A percentile compares a stretch with the other conserved stretches of the same genome.
These are phyloP conservation scores for Halcyon leucocephala DNA, from an alignment of 2,797 vertebrate species.

Conservation along the genomic window DNA sequence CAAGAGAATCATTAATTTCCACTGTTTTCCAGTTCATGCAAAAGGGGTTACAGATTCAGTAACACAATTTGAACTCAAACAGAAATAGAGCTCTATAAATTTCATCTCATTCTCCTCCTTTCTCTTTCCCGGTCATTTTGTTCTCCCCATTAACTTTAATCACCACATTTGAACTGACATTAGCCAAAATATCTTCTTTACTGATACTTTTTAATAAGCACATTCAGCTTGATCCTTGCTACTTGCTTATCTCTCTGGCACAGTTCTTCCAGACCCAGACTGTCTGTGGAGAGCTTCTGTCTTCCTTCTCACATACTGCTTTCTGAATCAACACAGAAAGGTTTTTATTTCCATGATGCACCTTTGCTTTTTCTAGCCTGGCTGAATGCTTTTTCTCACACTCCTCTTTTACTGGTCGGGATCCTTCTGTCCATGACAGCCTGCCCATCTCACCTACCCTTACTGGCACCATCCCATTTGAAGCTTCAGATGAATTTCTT, in stretches of 20 bases:
- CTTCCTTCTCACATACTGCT: neutral
- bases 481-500: neutral
- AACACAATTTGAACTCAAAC: neutral
- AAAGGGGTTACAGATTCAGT: neutral
- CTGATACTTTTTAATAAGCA: neutral
- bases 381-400: neutral
- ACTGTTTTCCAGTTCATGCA: neutral
- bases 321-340: neutral
- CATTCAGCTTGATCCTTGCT: neutral
- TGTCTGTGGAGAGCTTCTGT: neutral
- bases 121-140: neutral
- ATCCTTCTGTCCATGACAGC: neutral
- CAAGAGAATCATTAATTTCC: neutral
- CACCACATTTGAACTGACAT: neutral
- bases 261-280: neutral
- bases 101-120: neutral
- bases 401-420: neutral
- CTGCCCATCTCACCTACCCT: neutral
- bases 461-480: neutral
- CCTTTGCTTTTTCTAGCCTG: neutral
- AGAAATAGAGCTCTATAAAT: neutral
- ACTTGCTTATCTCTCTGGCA: neutral
- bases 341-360: neutral
- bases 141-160: neutral
- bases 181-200: neutral